Conservation (phyloP, 2,113 vertebrate species). For the Zosterops lateralis region DNA sequence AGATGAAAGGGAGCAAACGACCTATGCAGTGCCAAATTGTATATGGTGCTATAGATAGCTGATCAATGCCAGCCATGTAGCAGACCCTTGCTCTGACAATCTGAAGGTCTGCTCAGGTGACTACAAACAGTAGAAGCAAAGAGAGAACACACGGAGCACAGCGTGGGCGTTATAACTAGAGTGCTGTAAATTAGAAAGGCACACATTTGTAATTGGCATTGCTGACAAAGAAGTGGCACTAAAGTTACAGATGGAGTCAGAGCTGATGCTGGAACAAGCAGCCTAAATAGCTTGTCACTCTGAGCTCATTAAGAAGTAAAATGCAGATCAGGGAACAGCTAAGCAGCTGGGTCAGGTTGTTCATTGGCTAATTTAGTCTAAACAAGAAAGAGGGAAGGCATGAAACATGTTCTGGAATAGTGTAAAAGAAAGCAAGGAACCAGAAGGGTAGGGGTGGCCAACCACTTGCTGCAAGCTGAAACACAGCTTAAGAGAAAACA, state of each 20-base stretch:
- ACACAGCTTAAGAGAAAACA: constrained; percentile 69
- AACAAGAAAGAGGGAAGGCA: constrained; percentile 74
- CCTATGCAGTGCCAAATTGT: constrained; percentile 32
- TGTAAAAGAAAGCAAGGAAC: constrained; percentile 71
- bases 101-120: constrained; percentile 57
- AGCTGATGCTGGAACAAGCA: constrained; percentile 76
- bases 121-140: constrained; percentile 62
- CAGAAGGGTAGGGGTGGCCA: constrained; percentile 73
- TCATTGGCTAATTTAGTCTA: constrained; percentile 77
- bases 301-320: constrained; percentile 77
- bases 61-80: constrained; percentile 51
- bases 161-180: constrained; percentile 67
- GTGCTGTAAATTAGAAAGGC: constrained; percentile 72
- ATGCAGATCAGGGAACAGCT: constrained; percentile 76
- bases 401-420: constrained; percentile 74
- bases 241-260: constrained; percentile 77
- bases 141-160: constrained; percentile 64
- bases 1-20: constrained; percentile 42
- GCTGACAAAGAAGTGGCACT: constrained; percentile 75
- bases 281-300: constrained; percentile 76
- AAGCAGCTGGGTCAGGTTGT: constrained; percentile 76
- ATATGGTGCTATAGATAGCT: constrained; percentile 36
- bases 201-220: constrained; percentile 76
- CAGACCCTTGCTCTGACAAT: constrained; percentile 52
- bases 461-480: constrained; percentile 73